Evolutionary conservation across 2,888 invertebrate species (phyloP).

Genomic region (Cylloceria caligata): DNA sequence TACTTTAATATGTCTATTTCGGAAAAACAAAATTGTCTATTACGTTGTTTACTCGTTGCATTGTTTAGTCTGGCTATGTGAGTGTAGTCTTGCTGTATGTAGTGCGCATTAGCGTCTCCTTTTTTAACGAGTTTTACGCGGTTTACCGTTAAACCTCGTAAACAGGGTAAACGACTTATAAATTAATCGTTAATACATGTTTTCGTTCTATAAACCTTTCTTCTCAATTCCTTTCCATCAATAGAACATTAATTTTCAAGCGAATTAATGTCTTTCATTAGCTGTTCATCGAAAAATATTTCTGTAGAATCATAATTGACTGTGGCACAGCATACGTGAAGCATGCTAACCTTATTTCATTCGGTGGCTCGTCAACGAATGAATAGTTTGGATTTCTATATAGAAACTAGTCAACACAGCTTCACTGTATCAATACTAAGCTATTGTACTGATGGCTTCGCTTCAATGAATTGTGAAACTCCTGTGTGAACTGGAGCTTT

Average conservation of each 20-base stretch:
- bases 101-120: too few species aligned
- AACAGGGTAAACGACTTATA: too few species aligned
- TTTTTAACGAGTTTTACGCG: too few species aligned
- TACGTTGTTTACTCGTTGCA: too few species aligned
- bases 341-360: neutral
- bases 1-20: too few species aligned
- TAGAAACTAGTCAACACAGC: neutral
- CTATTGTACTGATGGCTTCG: neutral
- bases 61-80: too few species aligned
- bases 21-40: too few species aligned
- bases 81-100: too few species aligned
- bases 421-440: neutral
- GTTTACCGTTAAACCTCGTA: too few species aligned
- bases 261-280: neutral
- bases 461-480: neutral
- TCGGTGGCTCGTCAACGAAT: neutral
- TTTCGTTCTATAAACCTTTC: neutral
- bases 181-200: too few species aligned
- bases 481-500: neutral
- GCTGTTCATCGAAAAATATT: neutral
- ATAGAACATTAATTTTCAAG: conserved; percentile 9
- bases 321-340: neutral
- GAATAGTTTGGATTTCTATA: conserved; percentile 2
- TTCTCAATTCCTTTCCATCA: neutral
- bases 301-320: neutral